These are phyloP conservation scores for Epistrophella euchroma DNA, from an alignment of 2,888 invertebrate genomes.

Conservation along the genomic window DNA sequence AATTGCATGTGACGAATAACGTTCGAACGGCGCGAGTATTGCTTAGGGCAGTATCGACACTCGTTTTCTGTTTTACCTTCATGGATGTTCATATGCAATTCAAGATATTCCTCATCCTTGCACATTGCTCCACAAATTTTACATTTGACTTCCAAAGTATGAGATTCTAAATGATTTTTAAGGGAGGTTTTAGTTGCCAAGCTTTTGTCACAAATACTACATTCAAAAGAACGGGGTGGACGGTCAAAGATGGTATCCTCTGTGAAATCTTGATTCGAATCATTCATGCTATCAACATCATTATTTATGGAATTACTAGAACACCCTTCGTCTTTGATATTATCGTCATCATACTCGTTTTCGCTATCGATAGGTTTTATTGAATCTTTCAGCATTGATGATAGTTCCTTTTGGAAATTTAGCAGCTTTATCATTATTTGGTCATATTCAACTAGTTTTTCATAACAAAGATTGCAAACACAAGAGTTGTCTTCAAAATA, in stretches of 20 bases:
- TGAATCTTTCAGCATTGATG: conserved; percentile 78
- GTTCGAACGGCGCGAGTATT: conserved; percentile 80
- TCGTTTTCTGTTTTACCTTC: conserved; percentile 81
- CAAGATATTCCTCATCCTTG: conserved; percentile 80
- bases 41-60: conserved; percentile 80
- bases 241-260: not conserved
- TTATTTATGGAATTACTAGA: conserved; percentile 11
- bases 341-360: conserved; percentile 40
- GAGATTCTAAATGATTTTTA: conserved; percentile 23
- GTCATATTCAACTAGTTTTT: conserved; percentile 80
- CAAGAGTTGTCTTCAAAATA: conserved; percentile 77
- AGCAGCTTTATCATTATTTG: conserved; percentile 81
- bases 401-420: conserved; percentile 79
- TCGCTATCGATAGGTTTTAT: conserved; percentile 70
- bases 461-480: conserved; percentile 79
- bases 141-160: conserved; percentile 69
- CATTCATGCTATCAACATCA: conserved; percentile 41
- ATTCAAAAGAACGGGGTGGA: conserved; percentile 20
- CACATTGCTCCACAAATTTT: conserved; percentile 80
- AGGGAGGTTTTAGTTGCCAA: conserved; percentile 31
- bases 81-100: conserved; percentile 81
- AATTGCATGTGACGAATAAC: conserved; percentile 82
- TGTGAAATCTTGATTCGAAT: not conserved
- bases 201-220: conserved; percentile 35
- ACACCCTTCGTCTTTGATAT: conserved; percentile 1